phyloP scores from a whole-genome alignment of 2,113 vertebrate species.

The Piaya cayana region DNA sequence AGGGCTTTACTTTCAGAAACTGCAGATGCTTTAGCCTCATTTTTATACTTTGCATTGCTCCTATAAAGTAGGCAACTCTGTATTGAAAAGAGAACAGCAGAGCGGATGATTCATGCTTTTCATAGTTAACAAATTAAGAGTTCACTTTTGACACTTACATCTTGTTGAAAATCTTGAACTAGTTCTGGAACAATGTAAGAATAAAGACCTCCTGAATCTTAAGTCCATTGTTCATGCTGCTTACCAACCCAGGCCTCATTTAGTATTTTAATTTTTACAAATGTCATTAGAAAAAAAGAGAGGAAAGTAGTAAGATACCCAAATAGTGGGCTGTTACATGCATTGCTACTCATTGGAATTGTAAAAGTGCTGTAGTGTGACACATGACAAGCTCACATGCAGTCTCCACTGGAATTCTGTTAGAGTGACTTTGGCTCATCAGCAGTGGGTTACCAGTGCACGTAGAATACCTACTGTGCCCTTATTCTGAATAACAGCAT shows the following conservation, averaged over 20 bases:
- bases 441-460: neutral
- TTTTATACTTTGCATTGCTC: neutral
- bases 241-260: neutral
- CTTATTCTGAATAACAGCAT: neutral
- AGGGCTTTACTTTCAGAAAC: neutral
- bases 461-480: neutral
- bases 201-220: neutral
- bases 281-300: neutral
- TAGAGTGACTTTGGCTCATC: neutral
- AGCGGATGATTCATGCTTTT: neutral
- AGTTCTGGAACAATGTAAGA: neutral
- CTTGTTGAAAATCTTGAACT: neutral
- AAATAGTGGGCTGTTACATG: neutral
- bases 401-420: neutral
- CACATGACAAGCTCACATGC: neutral
- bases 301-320: neutral
- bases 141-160: neutral
- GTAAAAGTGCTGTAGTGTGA: neutral
- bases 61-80: neutral
- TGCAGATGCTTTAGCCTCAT: neutral
- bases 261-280: neutral
- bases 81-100: neutral
- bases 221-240: neutral
- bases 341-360: neutral
- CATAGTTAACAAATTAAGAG: neutral